Evolutionary conservation across 1,140 invertebrate species (phyloP).

Genomic region (Conus ventricosus): DNA sequence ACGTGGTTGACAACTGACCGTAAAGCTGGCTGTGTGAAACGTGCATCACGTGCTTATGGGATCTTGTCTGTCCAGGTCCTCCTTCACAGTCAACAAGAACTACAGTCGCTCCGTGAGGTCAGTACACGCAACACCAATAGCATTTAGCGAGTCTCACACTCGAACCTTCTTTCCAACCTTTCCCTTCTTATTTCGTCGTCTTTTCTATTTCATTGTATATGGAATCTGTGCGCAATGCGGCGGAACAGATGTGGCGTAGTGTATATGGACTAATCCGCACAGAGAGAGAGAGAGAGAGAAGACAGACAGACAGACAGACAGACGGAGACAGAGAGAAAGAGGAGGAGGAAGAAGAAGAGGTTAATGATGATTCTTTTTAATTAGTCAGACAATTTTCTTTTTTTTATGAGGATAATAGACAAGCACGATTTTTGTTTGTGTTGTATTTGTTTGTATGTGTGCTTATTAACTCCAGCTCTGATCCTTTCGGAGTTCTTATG

Average conservation of each 20-base stretch:
- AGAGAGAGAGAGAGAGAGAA: no score
- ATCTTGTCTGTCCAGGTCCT: conserved; percentile 31
- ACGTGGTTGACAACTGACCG: no score
- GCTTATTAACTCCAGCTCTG: no score
- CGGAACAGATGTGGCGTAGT: no score
- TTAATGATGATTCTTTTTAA: no score
- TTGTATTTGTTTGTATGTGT: not conserved
- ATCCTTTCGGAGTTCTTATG: not conserved
- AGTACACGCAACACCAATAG: not conserved
- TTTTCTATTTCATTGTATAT: not conserved
- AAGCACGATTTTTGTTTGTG: not conserved
- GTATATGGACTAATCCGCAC: no score
- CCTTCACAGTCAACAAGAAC: conserved; percentile 30
- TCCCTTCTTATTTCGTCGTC: not conserved
- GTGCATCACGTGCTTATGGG: conserved; percentile 10
- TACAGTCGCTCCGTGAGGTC: not conserved
- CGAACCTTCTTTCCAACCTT: not conserved
- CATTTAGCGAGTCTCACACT: not conserved
- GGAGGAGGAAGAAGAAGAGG: no score
- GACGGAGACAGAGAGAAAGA: no score
- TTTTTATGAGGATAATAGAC: not conserved
- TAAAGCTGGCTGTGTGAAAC: no score
- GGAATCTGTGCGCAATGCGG: no score
- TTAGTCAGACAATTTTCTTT: no score
- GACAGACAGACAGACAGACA: no score